Conservation (phyloP, 1,140 invertebrate species). For the Drosophila tropicalis region DNA sequence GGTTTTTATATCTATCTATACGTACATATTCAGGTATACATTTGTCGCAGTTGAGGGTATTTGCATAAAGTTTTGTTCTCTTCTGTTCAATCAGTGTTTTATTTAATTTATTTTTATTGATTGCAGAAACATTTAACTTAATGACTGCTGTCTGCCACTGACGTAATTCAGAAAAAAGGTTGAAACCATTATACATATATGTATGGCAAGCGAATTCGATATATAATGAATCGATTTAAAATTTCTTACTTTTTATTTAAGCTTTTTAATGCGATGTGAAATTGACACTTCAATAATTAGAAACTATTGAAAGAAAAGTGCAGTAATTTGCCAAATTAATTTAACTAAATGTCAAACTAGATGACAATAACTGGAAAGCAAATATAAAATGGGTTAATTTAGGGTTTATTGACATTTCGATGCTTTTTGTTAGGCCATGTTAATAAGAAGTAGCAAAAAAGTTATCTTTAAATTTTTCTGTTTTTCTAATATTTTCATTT, state of each 20-base stretch:
- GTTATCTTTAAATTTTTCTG: too few relatives aligned
- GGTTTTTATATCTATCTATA: constrained; percentile 41
- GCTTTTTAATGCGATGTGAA: neutral
- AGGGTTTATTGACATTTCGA: neutral
- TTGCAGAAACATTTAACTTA: constrained; percentile 65
- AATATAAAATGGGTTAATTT: neutral
- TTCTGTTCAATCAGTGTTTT: constrained; percentile 66
- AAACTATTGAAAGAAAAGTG: constrained; percentile 9
- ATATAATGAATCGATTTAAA: neutral
- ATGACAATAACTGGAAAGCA: neutral
- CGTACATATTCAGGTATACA: constrained; percentile 39
- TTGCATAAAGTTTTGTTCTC: constrained; percentile 76
- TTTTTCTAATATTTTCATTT: too few relatives aligned
- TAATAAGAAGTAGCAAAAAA: too few relatives aligned
- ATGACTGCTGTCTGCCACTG: constrained; percentile 32
- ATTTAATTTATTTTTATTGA: constrained; percentile 77
- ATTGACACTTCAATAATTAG: constrained; percentile 2
- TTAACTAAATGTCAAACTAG: neutral
- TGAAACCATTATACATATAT: constrained; percentile 32
- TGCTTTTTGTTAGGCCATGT: neutral
- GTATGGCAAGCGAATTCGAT: constrained; percentile 19
- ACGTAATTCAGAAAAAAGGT: constrained; percentile 41
- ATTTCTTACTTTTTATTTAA: neutral
- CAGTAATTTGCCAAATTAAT: constrained; percentile 6
- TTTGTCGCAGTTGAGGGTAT: constrained; percentile 34